Base-by-base conservation (phyloP, 35 echinoderm and acorn worm genomes). In the Lytechinus variegatus region DNA sequence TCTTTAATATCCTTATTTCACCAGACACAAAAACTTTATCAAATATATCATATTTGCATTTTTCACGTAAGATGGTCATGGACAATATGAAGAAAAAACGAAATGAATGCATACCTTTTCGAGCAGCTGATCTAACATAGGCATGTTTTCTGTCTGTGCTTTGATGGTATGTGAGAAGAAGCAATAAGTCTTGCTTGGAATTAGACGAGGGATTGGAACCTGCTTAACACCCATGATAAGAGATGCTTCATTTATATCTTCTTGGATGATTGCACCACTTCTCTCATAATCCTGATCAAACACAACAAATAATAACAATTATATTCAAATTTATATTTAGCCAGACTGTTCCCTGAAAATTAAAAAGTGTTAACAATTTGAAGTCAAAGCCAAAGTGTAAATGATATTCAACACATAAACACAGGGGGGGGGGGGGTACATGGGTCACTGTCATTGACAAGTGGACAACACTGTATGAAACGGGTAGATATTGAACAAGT, bases 91-190 rank as follows among this genome's bases (percentile, higher is more conserved):
- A 44, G 33, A 44, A 44, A 44, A 44, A 44, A 44, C 2, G 33
- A 44, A 44, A 44, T 44, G 33, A 2, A 44, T 60, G 27, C 44
- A 27, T 93, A 99, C 98, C 98, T 97, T 99, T 92, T 99, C 98
- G 89, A 99, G 91, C 13, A 99, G 95, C 55, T 97, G 96, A 96
- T 99, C 98, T 52, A 99, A 91, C 86, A 99, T 94, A 4, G 98
- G 98, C 96, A 99, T 99, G 72, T 99, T 99, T 58, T 99, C 96
- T 21, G 91, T 96, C 96, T 99, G 98, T 72, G 98, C 98, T 92
- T 99, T 99, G 96, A 99, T 99, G 24, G 98, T 99, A 92, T 99
- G 98, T 10, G 97, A 99, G 93, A 99, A 99, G 95, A 99, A 99
- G 28, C 97, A 97, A 92, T 98, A 99, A 33, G 97, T 99, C 92